Evolutionary conservation across 1,140 invertebrate genomes (phyloP).

Genomic region (Pemphigus obesinymphae): DNA sequence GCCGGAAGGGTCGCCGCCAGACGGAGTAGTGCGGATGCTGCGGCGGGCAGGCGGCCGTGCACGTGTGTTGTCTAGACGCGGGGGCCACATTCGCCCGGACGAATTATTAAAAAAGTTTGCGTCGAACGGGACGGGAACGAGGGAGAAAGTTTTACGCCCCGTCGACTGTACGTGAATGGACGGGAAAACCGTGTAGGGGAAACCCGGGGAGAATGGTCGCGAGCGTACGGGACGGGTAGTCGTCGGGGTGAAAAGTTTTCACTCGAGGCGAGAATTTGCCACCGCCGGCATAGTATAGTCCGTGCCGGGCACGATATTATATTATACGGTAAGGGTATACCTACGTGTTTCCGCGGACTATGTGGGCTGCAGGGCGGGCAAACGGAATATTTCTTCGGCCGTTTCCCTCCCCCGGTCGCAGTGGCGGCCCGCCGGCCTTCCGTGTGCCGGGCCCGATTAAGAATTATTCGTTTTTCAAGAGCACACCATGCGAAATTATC

Average conservation of each 20-base stretch:
- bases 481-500: too few relatives aligned
- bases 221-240: neutral
- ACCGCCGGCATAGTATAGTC: too few relatives aligned
- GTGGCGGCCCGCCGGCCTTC: too few relatives aligned
- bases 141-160: neutral
- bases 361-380: too few relatives aligned
- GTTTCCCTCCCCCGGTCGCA: too few relatives aligned
- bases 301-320: neutral
- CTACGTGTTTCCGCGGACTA: too few relatives aligned
- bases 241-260: conserved; percentile 9
- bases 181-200: neutral
- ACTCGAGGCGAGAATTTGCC: neutral
- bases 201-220: neutral
- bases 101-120: conserved; percentile 38
- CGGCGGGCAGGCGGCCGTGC: too few relatives aligned
- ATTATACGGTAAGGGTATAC: neutral
- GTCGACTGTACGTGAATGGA: too few relatives aligned
- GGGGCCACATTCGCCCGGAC: neutral
- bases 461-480: too few relatives aligned
- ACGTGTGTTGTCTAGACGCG: neutral
- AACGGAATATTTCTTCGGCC: too few relatives aligned
- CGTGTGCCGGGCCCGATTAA: too few relatives aligned
- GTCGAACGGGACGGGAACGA: neutral
- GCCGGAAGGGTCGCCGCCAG: neutral
- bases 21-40: neutral